Conservation (phyloP, 2,797 vertebrate species). For the Phataginus tetradactyla region DNA sequence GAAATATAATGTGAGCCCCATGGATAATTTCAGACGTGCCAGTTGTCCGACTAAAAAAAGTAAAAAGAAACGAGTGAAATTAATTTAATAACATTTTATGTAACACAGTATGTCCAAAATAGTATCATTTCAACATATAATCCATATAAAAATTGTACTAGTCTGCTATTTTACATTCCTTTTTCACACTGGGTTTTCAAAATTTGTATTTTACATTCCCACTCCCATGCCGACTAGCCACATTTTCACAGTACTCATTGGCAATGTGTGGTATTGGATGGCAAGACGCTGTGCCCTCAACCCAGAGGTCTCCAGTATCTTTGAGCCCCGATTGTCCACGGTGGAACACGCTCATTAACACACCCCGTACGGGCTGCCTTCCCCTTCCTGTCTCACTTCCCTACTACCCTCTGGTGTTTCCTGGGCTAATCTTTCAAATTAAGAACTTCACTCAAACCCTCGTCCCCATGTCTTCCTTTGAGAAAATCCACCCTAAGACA, state of each 20-base stretch:
- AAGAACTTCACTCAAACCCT: not conserved
- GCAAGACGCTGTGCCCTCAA: not conserved
- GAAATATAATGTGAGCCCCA: not conserved
- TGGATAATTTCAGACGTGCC: not conserved
- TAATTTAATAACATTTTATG: not conserved
- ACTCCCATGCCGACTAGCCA: not conserved
- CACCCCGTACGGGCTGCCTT: not conserved
- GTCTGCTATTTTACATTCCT: not conserved
- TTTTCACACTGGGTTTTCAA: not conserved
- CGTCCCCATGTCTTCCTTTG: not conserved
- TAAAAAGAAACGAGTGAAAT: not conserved
- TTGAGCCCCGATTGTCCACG: not conserved
- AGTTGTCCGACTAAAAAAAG: not conserved
- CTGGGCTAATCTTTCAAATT: constrained; percentile 1
- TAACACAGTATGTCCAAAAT: not conserved
- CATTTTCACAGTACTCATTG: not conserved
- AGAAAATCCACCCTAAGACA: not conserved
- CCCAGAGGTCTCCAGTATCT: not conserved
- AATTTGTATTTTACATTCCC: not conserved
- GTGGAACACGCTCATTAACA: not conserved
- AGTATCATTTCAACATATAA: not conserved
- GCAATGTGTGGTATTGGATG: not conserved
- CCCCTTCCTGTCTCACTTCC: not conserved
- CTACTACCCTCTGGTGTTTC: not conserved
- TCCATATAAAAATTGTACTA: not conserved